These are phyloP conservation scores for Drosophila nigrodunni DNA, from an alignment of 1,140 invertebrate species.

Conservation along the genomic window DNA sequence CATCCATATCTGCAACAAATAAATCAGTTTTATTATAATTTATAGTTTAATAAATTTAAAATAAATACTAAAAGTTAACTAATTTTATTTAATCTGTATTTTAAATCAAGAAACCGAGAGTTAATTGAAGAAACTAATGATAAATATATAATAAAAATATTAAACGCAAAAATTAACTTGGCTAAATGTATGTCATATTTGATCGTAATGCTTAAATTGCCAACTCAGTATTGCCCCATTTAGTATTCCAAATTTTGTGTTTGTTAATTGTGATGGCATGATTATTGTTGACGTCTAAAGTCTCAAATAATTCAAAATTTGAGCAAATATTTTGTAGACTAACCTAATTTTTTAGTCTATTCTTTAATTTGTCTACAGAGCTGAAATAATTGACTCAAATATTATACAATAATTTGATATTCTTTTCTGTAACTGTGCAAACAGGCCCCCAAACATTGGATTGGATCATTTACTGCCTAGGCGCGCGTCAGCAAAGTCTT, in stretches of 20 bases:
- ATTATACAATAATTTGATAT: conserved; percentile 67
- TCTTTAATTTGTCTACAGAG: not conserved
- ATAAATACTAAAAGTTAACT: no score
- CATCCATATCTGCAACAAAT: conserved; percentile 90
- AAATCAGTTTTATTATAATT: not conserved
- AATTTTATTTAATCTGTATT: no score
- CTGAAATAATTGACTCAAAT: conserved; percentile 35
- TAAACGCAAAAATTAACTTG: no score
- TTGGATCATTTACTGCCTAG: conserved; percentile 52
- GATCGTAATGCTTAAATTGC: not conserved
- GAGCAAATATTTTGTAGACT: conserved; percentile 51
- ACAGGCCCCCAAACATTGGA: conserved; percentile 48
- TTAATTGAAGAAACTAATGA: no score
- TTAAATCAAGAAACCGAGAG: no score
- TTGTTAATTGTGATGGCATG: conserved; percentile 7
- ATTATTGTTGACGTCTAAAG: conserved; percentile 12
- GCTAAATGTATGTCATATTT: no score
- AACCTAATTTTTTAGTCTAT: conserved; percentile 53
- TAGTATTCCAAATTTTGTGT: not conserved
- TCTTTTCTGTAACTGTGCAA: conserved; percentile 69
- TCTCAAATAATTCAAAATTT: conserved; percentile 25
- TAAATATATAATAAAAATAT: no score
- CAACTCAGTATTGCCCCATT: not conserved
- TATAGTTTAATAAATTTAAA: not conserved
- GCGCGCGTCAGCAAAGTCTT: conserved; percentile 58